Percentiles rank a stretch among this genome's conserved stretches.
phyloP scores from a whole-genome alignment of 2,113 vertebrate species.

The Anoura caudifer region DNA sequence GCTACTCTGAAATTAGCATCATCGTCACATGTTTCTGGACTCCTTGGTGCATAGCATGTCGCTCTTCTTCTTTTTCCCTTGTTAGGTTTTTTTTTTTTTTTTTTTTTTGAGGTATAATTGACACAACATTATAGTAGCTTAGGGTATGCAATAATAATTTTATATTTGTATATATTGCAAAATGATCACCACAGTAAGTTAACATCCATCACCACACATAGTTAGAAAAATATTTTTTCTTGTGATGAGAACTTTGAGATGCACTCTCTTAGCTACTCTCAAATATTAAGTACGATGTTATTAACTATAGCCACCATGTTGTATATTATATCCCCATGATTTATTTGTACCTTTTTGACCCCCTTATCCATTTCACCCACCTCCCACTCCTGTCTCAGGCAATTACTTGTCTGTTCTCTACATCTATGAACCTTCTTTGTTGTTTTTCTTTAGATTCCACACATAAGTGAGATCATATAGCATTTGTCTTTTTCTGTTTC shows the following conservation, averaged over 20 bases:
- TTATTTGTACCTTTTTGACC: background rate
- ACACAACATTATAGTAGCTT: background rate
- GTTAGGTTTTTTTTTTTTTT: background rate
- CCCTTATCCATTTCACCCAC: background rate
- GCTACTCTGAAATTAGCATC: background rate
- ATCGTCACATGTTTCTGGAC: background rate
- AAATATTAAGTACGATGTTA: background rate
- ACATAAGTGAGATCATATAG: background rate
- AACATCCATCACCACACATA: background rate
- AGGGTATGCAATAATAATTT: background rate
- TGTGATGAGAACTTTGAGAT: background rate
- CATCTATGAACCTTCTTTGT: background rate
- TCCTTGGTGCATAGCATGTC: background rate
- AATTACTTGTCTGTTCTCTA: background rate
- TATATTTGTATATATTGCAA: background rate
- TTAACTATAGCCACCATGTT: background rate
- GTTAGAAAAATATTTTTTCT: background rate
- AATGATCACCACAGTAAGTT: background rate
- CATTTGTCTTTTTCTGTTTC: background rate
- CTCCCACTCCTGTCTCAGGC: background rate
- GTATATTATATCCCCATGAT: background rate
- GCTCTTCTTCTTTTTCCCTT: background rate
- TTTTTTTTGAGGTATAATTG: background rate
- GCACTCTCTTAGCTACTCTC: background rate
- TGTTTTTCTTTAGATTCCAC: background rate